Evolutionary conservation across 2,797 vertebrate species (phyloP), one percentile per base, ranked within the genome.

Genomic region (Enteromius unitaeniatus): DNA sequence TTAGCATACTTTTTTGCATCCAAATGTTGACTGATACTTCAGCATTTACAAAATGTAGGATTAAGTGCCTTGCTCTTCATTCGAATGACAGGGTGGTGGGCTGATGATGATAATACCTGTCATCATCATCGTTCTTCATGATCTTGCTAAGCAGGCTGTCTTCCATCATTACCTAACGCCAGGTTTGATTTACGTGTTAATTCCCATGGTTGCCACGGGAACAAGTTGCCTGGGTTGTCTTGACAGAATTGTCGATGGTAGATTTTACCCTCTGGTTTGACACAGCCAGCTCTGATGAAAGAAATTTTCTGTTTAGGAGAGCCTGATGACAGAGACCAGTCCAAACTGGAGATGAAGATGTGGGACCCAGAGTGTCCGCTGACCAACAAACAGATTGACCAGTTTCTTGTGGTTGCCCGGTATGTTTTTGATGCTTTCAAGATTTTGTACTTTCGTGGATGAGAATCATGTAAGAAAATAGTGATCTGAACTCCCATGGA

Each of bases 321-420:
- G 92, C 91, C 95, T 90, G 97, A 99, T 90, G 97, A 97, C 91
- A 93, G 97, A 93, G 98, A 99, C 94, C 97, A 98, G 93, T 93
- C 96, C 89, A 98, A 99, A 92, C 91, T 99, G 93, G 98, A 99
- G 93, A 96, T 97, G 91, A 98, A 97, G 94, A 96, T 97, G 87
- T 99, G 98, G 98, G 96, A 99, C 93, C 97, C 98, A 91, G 96
- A 99, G 92, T 98, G 97, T 90, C 97, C 97, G 47, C 96, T 99
- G 90, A 97, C 95, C 84, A 97, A 96, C 93, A 97, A 97, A 92
- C 97, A 99, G 94, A 99, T 99, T 92, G 97, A 99, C 96, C 98
- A 99, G 92, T 99, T 99, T 94, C 94, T 99, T 89, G 98, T 99
- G 90, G 97, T 99, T 91, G 98, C 98, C 89, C 95, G 98, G 98